Evolutionary conservation across 2,888 invertebrate genomes (phyloP).

Genomic region (Luffia ferchaultella): DNA sequence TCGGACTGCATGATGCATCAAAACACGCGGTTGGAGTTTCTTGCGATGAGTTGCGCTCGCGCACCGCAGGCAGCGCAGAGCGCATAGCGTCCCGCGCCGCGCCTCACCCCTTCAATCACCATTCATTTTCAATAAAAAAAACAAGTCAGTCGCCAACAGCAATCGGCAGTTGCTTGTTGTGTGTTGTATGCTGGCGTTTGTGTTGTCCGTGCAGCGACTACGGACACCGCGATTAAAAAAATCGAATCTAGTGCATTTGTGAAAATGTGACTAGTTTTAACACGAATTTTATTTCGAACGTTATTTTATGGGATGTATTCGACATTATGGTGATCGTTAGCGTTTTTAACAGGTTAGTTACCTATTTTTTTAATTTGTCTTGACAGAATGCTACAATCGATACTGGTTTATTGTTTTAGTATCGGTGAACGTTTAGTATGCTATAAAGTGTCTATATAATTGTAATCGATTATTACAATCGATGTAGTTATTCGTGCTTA

Average conservation of each 20-base stretch:
- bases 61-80: neutral
- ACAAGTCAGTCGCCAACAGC: slow-evolving; percentile 13
- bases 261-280: slow-evolving; percentile 32
- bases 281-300: slow-evolving; percentile 1
- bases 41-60: too few relatives aligned
- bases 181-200: slow-evolving; percentile 25
- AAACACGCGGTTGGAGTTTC: too few relatives aligned
- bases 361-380: slow-evolving; percentile 13
- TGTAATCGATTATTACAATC: too few relatives aligned
- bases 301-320: neutral
- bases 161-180: slow-evolving; percentile 31
- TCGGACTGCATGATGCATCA: too few relatives aligned
- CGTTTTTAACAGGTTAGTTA: slow-evolving; percentile 59
- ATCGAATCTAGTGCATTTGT: slow-evolving; percentile 29
- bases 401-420: too few relatives aligned
- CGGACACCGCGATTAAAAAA: neutral
- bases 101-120: neutral
- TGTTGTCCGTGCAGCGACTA: slow-evolving; percentile 15
- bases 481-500: too few relatives aligned
- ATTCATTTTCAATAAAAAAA: slow-evolving; percentile 19
- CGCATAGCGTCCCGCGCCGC: neutral
- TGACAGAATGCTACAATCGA: too few relatives aligned
- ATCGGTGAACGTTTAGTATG: too few relatives aligned
- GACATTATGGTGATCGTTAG: slow-evolving; percentile 58
- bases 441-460: too few relatives aligned